Evolutionary conservation across 2,113 vertebrate genomes (phyloP).

Genomic region (Tretioscincus oriximinensis): DNA sequence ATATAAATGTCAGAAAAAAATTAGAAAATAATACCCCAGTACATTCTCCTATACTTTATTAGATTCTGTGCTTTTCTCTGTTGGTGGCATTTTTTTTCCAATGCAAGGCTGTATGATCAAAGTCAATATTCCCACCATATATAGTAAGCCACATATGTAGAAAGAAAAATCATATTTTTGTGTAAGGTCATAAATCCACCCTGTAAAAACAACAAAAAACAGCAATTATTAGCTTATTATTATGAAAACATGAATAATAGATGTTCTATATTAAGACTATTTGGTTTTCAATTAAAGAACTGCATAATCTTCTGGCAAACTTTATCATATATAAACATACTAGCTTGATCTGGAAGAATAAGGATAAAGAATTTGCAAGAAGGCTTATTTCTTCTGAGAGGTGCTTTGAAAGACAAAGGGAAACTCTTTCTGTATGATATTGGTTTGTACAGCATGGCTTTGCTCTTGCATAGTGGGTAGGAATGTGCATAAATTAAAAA

Average conservation of each 20-base stretch:
- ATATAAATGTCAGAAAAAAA: slow-evolving; percentile 24
- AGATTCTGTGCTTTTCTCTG: slow-evolving; percentile 60
- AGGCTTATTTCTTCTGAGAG: neutral
- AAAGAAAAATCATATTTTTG: slow-evolving; percentile 82
- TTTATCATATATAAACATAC: neutral
- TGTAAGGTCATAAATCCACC: slow-evolving; percentile 83
- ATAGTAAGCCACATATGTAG: slow-evolving; percentile 79
- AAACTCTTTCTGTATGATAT: neutral
- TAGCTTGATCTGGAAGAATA: neutral
- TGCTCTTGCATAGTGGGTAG: no score
- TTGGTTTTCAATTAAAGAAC: neutral
- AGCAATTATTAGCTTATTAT: slow-evolving; percentile 26
- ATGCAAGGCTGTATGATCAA: slow-evolving; percentile 76
- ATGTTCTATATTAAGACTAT: neutral
- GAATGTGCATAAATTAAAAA: no score
- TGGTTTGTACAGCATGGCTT: no score
- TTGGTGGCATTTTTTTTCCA: slow-evolving; percentile 61
- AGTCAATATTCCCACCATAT: slow-evolving; percentile 77
- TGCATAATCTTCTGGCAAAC: neutral
- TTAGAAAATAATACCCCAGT: slow-evolving; percentile 5
- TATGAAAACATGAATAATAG: neutral
- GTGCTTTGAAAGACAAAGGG: neutral
- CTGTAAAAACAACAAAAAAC: slow-evolving; percentile 66
- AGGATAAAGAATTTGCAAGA: neutral
- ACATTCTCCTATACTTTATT: slow-evolving; percentile 52